Percentiles rank a stretch among this genome's conserved stretches.
Evolutionary conservation across 2,113 vertebrate genomes (phyloP).

Genomic region (Cathartes aura): DNA sequence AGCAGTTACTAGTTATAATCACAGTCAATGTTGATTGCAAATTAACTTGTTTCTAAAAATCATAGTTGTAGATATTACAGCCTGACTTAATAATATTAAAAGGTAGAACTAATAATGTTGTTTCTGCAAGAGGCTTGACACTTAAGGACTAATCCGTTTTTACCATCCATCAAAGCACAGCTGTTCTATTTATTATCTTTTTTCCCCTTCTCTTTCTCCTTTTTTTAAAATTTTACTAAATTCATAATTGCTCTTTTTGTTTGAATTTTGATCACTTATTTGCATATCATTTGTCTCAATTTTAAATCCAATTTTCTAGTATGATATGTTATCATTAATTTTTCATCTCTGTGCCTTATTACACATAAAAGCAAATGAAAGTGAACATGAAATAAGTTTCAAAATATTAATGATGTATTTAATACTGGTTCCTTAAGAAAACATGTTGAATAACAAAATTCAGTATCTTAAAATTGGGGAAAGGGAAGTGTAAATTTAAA

Average conservation of each 20-base stretch:
- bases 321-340: background rate
- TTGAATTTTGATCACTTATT: slow-evolving; percentile 25
- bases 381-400: background rate
- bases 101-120: background rate
- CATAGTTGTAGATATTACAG: background rate
- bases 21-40: background rate
- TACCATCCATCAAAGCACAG: background rate
- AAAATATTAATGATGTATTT: background rate
- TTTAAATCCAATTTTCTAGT: background rate
- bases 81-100: background rate
- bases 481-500: background rate
- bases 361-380: background rate
- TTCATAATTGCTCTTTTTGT: background rate
- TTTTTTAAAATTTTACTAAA: background rate
- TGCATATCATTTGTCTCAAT: background rate
- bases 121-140: background rate
- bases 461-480: background rate
- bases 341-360: background rate
- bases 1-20: background rate
- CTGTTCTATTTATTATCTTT: background rate
- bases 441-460: background rate
- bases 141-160: background rate
- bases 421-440: background rate
- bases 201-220: accelerated
- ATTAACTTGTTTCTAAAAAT: background rate